Evolutionary conservation across 2,113 vertebrate genomes (phyloP).

Genomic region (Symphodus melops): DNA sequence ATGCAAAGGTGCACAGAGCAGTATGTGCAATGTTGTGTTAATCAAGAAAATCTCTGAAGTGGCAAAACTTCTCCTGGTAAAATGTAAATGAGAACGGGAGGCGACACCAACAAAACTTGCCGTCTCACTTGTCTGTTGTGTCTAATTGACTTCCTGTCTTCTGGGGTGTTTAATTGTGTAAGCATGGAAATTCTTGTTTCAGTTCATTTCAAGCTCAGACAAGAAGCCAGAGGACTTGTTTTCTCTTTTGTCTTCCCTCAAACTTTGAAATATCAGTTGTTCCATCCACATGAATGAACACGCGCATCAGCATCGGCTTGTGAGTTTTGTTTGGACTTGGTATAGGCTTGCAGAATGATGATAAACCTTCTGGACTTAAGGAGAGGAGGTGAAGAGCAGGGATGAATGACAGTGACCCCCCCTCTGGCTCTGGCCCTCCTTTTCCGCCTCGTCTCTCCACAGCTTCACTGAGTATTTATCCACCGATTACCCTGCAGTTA

Average conservation of each 20-base stretch:
- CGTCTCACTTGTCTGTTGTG: slow-evolving; percentile 18
- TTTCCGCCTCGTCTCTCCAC: not conserved
- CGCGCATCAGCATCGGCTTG: not conserved
- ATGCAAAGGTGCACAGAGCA: not conserved
- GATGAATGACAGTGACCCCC: slow-evolving; percentile 26
- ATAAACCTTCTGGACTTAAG: not conserved
- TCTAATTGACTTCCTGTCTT: slow-evolving; percentile 8
- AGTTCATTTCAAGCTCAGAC: slow-evolving; percentile 30
- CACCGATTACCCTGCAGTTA: slow-evolving; percentile 21
- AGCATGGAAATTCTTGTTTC: slow-evolving; percentile 17
- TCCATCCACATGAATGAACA: slow-evolving; percentile 1
- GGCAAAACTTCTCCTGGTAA: slow-evolving; percentile 16
- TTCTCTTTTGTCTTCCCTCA: not conserved
- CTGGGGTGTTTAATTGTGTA: slow-evolving; percentile 16
- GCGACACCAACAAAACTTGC: not conserved
- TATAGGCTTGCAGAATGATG: not conserved
- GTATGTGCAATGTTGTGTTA: not conserved
- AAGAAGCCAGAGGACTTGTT: slow-evolving; percentile 13
- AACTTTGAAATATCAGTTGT: slow-evolving; percentile 26
- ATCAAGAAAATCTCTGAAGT: slow-evolving; percentile 5
- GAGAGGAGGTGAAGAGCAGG: not conserved
- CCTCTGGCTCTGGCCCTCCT: not conserved
- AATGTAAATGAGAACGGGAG: not conserved
- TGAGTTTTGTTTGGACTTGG: slow-evolving; percentile 1
- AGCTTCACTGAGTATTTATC: slow-evolving; percentile 14